Base-by-base conservation (phyloP, 2,888 invertebrate genomes). In the Andrena marginata region DNA sequence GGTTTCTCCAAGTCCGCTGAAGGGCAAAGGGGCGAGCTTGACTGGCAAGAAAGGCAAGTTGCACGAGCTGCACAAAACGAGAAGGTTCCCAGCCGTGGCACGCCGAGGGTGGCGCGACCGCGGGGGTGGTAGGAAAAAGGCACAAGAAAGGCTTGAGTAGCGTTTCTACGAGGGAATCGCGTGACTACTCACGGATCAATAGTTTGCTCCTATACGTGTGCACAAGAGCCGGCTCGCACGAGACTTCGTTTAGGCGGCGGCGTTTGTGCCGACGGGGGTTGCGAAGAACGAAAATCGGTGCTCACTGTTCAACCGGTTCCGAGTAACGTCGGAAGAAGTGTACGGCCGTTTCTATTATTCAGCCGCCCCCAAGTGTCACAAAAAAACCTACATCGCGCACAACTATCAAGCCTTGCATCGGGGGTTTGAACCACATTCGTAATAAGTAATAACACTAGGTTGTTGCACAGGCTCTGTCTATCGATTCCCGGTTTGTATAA, bases 81-180 rank as follows among this genome's bases (percentile, higher is more conserved):
- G 80, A 72, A 74, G 81, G 63, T 82, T 80, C 64, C 74, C 54
- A 59, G 51, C 26, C 42, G 73, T 73, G 67, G 74, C 8, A 59
- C 33, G 62, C 5, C 29, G 29, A 73, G 75, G 83, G 74, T 16
- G 79, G 64, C 48, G 63, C 67, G 68, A 77, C 31, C 72, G 54
- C 69, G 74, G 74, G 80, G 80, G 73, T 64, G 79, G 80, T 77
- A 77, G 85, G 77, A 89, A 88, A 88, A 85, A 88, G 80, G 88
- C 82, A 87, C 82, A 90, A 90, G 89, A 92, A 93, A 93, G 90
- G 91, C 90, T 93, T 92, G 93, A 93, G 92, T 91, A 92, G 91
- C 91, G 92, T 93, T 42, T 93, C 91, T 93, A 94, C 90, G 93
- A 93, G 92, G 90, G 92, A 93, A 93, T 94, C 93, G 94, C 94